Evolutionary conservation across 1,140 invertebrate species (phyloP).

Genomic region (Drosophila sturtevanti): DNA sequence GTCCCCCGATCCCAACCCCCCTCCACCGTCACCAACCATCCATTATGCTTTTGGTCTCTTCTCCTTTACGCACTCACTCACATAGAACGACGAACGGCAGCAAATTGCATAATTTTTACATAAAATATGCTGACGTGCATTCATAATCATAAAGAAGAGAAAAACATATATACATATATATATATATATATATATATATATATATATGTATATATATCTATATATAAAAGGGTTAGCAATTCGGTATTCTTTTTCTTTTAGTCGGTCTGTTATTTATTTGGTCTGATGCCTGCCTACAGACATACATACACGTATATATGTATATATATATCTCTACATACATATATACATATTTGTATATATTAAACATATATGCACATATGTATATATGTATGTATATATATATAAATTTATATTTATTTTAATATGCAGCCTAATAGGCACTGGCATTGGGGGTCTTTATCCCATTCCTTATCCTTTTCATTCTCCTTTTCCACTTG

Average conservation of each 20-base stretch:
- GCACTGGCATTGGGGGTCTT: conserved; percentile 48
- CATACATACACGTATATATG: background rate
- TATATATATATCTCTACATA: conserved; percentile 18
- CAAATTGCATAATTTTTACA: conserved; percentile 82
- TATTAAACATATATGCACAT: conserved; percentile 22
- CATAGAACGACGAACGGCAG: conserved; percentile 69
- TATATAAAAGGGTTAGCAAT: conserved; percentile 69
- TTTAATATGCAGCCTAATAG: conserved; percentile 81
- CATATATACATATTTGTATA: conserved; percentile 8
- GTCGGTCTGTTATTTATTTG: conserved; percentile 74
- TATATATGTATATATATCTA: no score
- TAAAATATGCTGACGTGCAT: conserved; percentile 80
- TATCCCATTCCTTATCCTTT: conserved; percentile 1
- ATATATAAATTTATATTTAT: conserved; percentile 40
- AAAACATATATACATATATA: no score
- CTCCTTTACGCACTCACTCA: conserved; percentile 13
- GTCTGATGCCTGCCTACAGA: conserved; percentile 46
- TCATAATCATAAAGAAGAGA: conserved; percentile 64
- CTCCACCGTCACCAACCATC: conserved; percentile 18
- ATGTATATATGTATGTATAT: background rate
- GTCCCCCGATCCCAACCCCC: background rate
- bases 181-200: no score
- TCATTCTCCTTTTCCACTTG: background rate
- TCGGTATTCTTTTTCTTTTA: conserved; percentile 27
- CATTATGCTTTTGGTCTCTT: background rate